These are phyloP conservation scores for Perognathus longimembris DNA, from an alignment of 2,113 vertebrate species.

Conservation along the genomic window DNA sequence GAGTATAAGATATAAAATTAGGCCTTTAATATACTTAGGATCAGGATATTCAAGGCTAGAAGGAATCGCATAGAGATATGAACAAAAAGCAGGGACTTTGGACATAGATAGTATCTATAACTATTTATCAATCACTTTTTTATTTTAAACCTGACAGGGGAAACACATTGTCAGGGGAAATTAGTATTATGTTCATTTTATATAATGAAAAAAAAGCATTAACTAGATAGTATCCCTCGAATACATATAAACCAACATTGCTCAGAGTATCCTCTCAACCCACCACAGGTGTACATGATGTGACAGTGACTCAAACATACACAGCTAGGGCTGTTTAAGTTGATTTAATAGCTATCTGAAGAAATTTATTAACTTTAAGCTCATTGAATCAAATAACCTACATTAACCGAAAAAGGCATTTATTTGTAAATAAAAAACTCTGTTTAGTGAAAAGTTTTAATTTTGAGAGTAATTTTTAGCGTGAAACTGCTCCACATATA, in stretches of 20 bases:
- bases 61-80: neutral
- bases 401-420: neutral
- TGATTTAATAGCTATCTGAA: neutral
- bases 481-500: neutral
- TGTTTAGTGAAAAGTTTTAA: neutral
- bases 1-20: neutral
- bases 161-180: neutral
- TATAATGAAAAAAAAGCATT: neutral
- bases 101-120: neutral
- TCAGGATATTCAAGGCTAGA: neutral
- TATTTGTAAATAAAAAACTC: neutral
- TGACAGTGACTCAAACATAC: neutral
- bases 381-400: neutral
- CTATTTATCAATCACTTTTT: neutral
- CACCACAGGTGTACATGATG: neutral
- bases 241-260: neutral
- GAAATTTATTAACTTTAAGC: slow-evolving; percentile 7
- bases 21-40: neutral
- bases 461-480: slow-evolving; percentile 19
- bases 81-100: neutral
- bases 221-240: neutral
- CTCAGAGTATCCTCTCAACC: neutral
- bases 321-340: neutral
- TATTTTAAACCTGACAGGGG: neutral
- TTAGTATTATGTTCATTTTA: slow-evolving; percentile 21